Evolutionary conservation across 2,113 vertebrate genomes (phyloP).

Genomic region (Aptenodytes patagonicus): DNA sequence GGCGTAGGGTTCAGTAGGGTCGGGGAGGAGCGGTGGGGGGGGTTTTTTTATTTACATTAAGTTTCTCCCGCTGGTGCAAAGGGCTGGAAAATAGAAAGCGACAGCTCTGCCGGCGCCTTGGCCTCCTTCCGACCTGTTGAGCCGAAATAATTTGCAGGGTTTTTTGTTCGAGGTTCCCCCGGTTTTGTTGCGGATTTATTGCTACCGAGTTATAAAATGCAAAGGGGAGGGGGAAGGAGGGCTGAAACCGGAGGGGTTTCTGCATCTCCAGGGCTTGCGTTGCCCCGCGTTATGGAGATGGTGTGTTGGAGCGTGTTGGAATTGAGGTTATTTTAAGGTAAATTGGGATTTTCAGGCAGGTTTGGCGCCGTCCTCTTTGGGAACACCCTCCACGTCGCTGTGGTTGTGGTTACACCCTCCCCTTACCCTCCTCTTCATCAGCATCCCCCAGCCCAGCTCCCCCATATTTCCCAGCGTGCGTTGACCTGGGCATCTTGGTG

Average conservation of each 20-base stretch:
- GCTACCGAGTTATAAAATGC: rapidly evolving
- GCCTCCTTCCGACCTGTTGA: not conserved
- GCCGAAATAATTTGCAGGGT: not conserved
- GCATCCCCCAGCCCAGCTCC: not conserved
- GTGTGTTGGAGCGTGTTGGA: rapidly evolving
- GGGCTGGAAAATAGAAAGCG: conserved; percentile 8
- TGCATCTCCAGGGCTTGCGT: not conserved
- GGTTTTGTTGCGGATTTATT: rapidly evolving
- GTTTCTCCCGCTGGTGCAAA: not conserved
- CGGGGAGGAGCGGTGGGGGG: not conserved
- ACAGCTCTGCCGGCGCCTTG: not conserved
- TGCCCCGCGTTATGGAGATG: rapidly evolving
- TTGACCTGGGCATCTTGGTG: not conserved
- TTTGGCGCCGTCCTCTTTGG: not conserved
- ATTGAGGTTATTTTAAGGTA: not conserved
- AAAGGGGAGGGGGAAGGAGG: not conserved
- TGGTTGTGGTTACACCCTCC: not conserved
- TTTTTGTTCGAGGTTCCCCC: not conserved
- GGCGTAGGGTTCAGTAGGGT: rapidly evolving
- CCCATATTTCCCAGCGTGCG: rapidly evolving
- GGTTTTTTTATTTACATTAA: not conserved
- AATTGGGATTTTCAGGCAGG: not conserved
- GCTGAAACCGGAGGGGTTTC: rapidly evolving
- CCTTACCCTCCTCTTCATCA: not conserved
- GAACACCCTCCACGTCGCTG: rapidly evolving